Conservation (phyloP, 2,888 invertebrate genomes). For the Poecilobothrus nobilitatus region DNA sequence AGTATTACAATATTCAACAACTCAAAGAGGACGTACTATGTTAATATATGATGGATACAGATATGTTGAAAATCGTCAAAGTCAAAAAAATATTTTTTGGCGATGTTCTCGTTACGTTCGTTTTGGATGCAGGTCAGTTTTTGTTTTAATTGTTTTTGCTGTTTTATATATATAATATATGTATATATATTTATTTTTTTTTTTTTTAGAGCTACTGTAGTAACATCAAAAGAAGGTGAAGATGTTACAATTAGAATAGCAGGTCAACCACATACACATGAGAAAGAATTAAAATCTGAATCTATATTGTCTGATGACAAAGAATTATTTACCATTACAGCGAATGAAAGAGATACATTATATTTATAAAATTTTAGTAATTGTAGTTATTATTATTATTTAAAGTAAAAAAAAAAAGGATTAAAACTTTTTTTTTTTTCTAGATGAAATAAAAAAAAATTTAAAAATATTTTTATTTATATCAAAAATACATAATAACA, state of each 20-base stretch:
- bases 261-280: constrained; percentile 41
- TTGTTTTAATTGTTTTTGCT: background rate
- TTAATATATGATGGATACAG: constrained; percentile 42
- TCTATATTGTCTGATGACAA: constrained; percentile 24
- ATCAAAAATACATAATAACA: background rate
- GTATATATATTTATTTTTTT: background rate
- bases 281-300: constrained; percentile 37
- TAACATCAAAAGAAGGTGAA: constrained; percentile 39
- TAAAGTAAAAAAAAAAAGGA: background rate
- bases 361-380: background rate
- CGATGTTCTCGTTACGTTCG: constrained; percentile 43
- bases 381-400: background rate
- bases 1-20: constrained; percentile 39
- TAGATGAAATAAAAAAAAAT: background rate
- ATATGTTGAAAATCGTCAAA: constrained; percentile 43
- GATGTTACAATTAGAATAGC: constrained; percentile 37
- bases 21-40: constrained; percentile 43
- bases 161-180: too few relatives aligned
- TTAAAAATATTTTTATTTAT: background rate
- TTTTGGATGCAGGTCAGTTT: constrained; percentile 31
- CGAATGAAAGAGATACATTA: background rate
- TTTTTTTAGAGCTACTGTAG: constrained; percentile 36
- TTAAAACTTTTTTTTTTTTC: constrained; percentile 4
- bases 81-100: constrained; percentile 43
- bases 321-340: background rate